phyloP scores from a whole-genome alignment of 2,113 vertebrate species.

The Eidolon helvum region DNA sequence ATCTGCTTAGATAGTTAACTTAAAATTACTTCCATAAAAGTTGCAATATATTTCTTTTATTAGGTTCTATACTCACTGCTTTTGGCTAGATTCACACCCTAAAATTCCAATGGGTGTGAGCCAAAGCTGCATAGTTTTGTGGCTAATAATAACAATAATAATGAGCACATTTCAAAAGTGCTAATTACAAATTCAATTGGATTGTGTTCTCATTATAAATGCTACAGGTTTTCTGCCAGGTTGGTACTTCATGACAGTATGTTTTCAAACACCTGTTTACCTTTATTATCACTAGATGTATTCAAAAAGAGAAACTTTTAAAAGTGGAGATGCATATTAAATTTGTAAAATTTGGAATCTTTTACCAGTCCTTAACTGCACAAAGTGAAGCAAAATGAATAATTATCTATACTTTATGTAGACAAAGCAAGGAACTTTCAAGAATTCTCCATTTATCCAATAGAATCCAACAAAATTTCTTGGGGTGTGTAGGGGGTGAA shows the following conservation, averaged over 20 bases:
- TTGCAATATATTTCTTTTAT: conserved; percentile 63
- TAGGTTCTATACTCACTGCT: conserved; percentile 68
- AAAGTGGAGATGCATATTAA: conserved; percentile 56
- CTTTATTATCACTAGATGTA: conserved; percentile 70
- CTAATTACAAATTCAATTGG: conserved; percentile 75
- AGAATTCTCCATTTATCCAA: background rate
- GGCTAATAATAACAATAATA: conserved; percentile 80
- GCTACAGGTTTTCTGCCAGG: conserved; percentile 76
- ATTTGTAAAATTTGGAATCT: conserved; percentile 28
- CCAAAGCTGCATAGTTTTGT: conserved; percentile 69
- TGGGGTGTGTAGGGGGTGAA: too few species aligned
- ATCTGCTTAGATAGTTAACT: conserved; percentile 55
- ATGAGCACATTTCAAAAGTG: conserved; percentile 77
- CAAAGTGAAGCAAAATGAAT: conserved; percentile 26
- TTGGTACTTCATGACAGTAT: conserved; percentile 71
- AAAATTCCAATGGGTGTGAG: conserved; percentile 71
- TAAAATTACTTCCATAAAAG: conserved; percentile 63
- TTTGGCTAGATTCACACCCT: conserved; percentile 70
- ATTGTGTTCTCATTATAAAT: conserved; percentile 72
- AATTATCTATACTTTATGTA: background rate
- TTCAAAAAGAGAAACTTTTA: conserved; percentile 66
- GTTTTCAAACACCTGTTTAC: conserved; percentile 79
- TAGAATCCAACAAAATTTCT: background rate
- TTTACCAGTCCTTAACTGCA: conserved; percentile 49
- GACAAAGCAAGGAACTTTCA: background rate